Base-by-base conservation (phyloP, 2,888 invertebrate genomes). In the Uropetala carovei region DNA sequence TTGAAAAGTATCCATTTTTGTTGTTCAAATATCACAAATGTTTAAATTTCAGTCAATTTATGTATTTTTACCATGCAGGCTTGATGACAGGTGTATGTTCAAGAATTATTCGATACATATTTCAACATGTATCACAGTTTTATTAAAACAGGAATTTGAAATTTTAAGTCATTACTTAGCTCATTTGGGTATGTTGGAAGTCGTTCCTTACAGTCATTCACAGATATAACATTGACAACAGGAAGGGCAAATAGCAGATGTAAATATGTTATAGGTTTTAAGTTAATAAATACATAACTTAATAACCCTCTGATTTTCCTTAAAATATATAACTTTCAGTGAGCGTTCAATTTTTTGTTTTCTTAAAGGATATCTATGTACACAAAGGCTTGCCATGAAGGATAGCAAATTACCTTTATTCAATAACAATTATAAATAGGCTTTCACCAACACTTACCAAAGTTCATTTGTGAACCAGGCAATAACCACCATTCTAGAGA, bases 51-150 rank as follows among this genome's bases (percentile, higher is more conserved):
- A 68, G 64, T 68, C 89, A 59, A 64, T 68, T 13, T 64, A 64
- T 68, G 68, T 89, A 64, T 56, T 89, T 64, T n/a, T 89, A 64
- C 18, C 89, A 89, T 89, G 43, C 89, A 89, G 89, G 89, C n/a
- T 43, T 89, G 89, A 43, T 89, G 64, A 64, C 89, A 89, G 64
- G 64, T 64, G 60, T 89, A 89, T 64, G 43, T 64, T 60, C 64
- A 89, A 89, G 89, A 89, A 89, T 64, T 64, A 89, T 16, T 60
- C n/a, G 89, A 89, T 89, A 89, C 89, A 89, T 68, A 64, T 64
- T 60, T 89, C 89, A 89, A 89, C 89, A 89, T 89, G 89, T 89
- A 89, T 89, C 89, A 89, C 89, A 89, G 89, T 64, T 89, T 89
- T 64, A 89, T 64, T 89, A 64, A 89, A 89, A n/a, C 30, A 60